Conservation (phyloP, 2,797 vertebrate species). For the Smutsia temminckii region DNA sequence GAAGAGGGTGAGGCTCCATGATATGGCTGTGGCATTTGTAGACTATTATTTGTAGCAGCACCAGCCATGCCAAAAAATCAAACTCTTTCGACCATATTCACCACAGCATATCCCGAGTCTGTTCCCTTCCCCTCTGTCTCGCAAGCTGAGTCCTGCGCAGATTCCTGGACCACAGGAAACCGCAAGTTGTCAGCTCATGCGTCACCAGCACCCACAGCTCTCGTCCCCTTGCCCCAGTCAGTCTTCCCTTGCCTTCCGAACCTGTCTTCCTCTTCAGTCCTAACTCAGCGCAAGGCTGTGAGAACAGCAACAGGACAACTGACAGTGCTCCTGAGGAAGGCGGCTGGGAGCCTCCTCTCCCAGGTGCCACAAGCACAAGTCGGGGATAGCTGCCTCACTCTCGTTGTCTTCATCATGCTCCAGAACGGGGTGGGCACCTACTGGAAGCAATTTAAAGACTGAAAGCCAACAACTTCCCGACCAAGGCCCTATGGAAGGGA, state of each 20-base stretch:
- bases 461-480: background rate
- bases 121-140: background rate
- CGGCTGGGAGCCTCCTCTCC: no score
- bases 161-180: background rate
- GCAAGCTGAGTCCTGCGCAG: background rate
- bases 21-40: background rate
- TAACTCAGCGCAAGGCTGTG: background rate
- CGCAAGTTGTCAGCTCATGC: background rate
- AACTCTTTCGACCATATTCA: background rate
- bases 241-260: background rate
- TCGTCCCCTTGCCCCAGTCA: background rate
- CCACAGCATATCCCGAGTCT: background rate
- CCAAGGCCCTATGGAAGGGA: background rate
- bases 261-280: background rate
- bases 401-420: background rate
- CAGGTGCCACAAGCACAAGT: no score
- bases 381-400: rapidly evolving
- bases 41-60: background rate
- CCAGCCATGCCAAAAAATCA: background rate
- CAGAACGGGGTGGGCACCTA: background rate
- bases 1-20: background rate
- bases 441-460: background rate
- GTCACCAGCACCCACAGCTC: no score
- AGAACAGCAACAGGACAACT: background rate
- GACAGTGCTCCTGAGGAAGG: background rate